Percentiles rank a stretch among this genome's conserved stretches.
phyloP scores from a whole-genome alignment of 2,888 invertebrate genomes.

The Leucophora obtusa region DNA sequence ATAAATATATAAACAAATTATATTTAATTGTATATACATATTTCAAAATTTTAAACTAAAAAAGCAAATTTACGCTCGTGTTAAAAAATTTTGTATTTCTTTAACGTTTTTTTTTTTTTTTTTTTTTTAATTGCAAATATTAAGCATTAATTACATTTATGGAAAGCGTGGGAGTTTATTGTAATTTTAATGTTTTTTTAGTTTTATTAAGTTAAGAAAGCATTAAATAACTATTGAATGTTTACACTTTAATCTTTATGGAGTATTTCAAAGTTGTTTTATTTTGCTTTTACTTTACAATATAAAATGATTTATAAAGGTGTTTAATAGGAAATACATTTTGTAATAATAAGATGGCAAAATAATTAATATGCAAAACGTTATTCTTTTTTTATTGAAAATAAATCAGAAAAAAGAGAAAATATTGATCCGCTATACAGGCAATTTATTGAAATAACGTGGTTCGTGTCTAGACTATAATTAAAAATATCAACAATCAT shows the following conservation, averaged over 20 bases:
- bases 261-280: background rate
- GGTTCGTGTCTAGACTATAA: too few relatives aligned
- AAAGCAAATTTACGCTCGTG: constrained; percentile 1
- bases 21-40: background rate
- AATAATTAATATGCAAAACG: background rate
- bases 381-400: too few relatives aligned
- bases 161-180: constrained; percentile 59
- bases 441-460: too few relatives aligned
- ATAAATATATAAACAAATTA: constrained; percentile 48
- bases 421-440: too few relatives aligned
- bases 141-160: constrained; percentile 5
- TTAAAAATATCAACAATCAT: too few relatives aligned
- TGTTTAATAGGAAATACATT: constrained; percentile 5
- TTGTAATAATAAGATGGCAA: background rate
- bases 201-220: background rate
- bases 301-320: background rate
- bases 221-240: background rate
- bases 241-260: constrained; percentile 11
- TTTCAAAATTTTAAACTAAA: constrained; percentile 2
- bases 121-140: constrained; percentile 4
- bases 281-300: too few relatives aligned
- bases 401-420: too few relatives aligned
- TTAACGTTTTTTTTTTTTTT: constrained; percentile 22
- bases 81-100: constrained; percentile 19
- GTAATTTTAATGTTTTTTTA: constrained; percentile 17